Base-by-base conservation (phyloP, 2,113 vertebrate genomes). In the Vulpes lagopus region DNA sequence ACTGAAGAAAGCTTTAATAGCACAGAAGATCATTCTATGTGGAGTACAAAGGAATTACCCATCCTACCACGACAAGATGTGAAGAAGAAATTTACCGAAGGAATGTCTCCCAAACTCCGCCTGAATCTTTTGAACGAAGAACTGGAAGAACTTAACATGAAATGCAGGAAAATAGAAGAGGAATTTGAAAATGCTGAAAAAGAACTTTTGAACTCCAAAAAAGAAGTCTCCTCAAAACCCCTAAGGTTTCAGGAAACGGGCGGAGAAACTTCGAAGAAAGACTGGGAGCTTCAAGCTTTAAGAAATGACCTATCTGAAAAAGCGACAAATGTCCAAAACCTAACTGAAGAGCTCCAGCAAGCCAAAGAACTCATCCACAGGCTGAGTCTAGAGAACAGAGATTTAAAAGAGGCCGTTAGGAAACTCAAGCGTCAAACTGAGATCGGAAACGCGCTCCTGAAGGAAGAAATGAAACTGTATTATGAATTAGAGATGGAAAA, bases 71-170 rank as follows among this genome's bases (percentile, higher is more conserved):
- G 9, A 79, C 5, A 59, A 74, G 94, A 92, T 86, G 93, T 35
- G 14, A 96, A 62, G 59, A 95, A 98, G 94, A 98, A 96, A 59
- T 55, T 91, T 35, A 62, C 30, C 0, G 94, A 98, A 96, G 55
- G 73, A 57, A 91, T 94, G 53, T 91, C 90, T 95, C 89, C 97
- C 12, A 98, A 97, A 88, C 62, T 96, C 85, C 93, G 89, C 83
- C 96, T 99, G 82, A 89, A 88, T 43, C 62, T 95, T 84, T 96
- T 98, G 73, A 98, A 98, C 49, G 85, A 96, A 67, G 97, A 98
- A 88, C 78, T 98, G 16, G 97, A 95, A 65, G 86, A 97, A n/a
- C 98, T 96, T n/a, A 65, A 74, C 81, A 91, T 95, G 74, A 96
- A 97, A 89, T 97, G 69, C 89, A 96, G 76, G 90, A 79, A 97